Evolutionary conservation across 2,888 invertebrate species (phyloP).

Genomic region (Strigamia crassipes): DNA sequence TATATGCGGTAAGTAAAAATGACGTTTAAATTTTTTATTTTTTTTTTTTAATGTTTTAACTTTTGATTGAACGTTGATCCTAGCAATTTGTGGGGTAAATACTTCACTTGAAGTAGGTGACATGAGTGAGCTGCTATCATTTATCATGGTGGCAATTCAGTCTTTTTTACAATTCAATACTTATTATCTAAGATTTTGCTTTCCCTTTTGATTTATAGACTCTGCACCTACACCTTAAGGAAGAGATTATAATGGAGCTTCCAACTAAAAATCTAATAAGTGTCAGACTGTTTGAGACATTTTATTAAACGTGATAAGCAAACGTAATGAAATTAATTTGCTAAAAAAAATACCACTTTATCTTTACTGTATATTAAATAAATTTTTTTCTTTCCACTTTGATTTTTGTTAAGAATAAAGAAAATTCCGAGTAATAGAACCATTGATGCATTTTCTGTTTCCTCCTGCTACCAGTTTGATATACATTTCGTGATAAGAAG

Average conservation of each 20-base stretch:
- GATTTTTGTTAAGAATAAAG: background rate
- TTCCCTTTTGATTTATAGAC: constrained; percentile 37
- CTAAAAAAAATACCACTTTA: background rate
- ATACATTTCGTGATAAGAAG: background rate
- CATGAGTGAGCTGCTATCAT: background rate
- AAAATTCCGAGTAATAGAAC: background rate
- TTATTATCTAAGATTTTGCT: constrained; percentile 18
- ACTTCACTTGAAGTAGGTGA: background rate
- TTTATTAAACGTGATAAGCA: constrained; percentile 3
- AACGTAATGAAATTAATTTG: background rate
- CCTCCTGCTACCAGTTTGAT: background rate
- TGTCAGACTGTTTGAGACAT: background rate
- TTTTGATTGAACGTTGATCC: background rate
- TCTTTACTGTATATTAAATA: background rate
- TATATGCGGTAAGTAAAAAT: background rate
- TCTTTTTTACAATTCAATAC: background rate
- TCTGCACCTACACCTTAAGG: background rate
- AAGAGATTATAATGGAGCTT: background rate
- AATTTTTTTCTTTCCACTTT: background rate
- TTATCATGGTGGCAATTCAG: background rate
- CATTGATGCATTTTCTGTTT: background rate
- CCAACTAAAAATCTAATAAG: constrained; percentile 21
- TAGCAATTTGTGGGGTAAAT: background rate
- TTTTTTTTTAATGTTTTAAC: background rate
- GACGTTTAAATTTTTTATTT: background rate